phyloP scores from a whole-genome alignment of 2,113 vertebrate species.

The Bufo bufo region DNA sequence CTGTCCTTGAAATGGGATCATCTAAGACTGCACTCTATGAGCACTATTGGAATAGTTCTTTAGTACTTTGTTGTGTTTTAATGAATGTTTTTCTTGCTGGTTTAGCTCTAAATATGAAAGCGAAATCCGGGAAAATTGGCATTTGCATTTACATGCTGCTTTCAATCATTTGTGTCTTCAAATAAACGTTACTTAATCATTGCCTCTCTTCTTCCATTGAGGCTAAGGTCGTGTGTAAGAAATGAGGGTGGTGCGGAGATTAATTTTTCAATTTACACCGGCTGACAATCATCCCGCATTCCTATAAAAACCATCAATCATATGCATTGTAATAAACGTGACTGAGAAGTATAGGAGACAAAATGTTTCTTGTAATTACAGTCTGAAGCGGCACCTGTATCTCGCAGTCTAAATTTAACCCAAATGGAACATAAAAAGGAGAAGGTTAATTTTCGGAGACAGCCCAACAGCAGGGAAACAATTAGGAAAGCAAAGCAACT shows the following conservation, averaged over 20 bases:
- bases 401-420: conserved; percentile 33
- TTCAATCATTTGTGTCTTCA: neutral
- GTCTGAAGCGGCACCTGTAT: conserved; percentile 28
- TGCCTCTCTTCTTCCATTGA: neutral
- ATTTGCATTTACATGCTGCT: neutral
- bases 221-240: neutral
- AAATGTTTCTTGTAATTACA: conserved; percentile 25
- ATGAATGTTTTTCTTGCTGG: neutral
- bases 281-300: conserved; percentile 13
- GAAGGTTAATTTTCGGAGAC: conserved; percentile 47
- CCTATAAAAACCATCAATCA: conserved; percentile 29
- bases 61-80: neutral
- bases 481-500: conserved; percentile 47
- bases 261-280: neutral
- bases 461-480: conserved; percentile 38
- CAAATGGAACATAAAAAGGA: conserved; percentile 11
- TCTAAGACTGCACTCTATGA: neutral
- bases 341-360: conserved; percentile 11
- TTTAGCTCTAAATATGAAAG: neutral
- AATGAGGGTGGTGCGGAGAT: neutral
- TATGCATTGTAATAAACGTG: neutral
- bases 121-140: neutral
- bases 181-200: neutral
- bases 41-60: neutral
- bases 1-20: too few relatives aligned